Evolutionary conservation across 2,888 invertebrate species (phyloP), one percentile per base, ranked within the genome.

Genomic region (Dynastes hyllus): DNA sequence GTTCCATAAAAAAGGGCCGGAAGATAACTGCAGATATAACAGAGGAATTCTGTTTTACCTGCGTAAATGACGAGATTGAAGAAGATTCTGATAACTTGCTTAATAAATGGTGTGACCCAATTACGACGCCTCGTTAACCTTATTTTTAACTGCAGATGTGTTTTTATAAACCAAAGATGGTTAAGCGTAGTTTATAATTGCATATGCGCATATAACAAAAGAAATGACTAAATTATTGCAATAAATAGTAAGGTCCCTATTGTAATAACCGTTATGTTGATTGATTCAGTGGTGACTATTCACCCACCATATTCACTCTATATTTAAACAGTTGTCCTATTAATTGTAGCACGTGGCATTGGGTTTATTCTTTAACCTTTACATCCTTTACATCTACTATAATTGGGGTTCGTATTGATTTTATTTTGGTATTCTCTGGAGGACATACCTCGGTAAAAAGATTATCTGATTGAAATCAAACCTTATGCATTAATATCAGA

Each of bases 391-490:
- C n/a, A n/a, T 55, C 13, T 29, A 13, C 4, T 32, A 8, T 61
- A 58, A 71, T 40, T 37, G 32, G 58, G 27, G 11, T 16, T 5
- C 11, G 13, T 73, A 73, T 73, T 9, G 40, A 58, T 73, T 58
- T 58, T 58, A 58, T 61, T 37, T 73, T 16, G 22, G 45, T 40
- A 61, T 16, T 58, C 73, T 58, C 73, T 40, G 8, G 58, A 58
- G 73, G 22, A n/a, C n/a, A 8, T 55, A 16, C 37, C 58, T 40
- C 22, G 37, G 51, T 40, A 73, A 73, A 73, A 73, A 16, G 40
- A 58, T 73, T 73, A 73, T 73, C 40, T 27, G 58, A 22, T 58
- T 58, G 58, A 40, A 58, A 58, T 13, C 37, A 58, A 58, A 73
- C 32, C 40, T 16, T 8, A 11, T 11, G 37, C 9, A 37, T 29